Percentiles rank a stretch among this genome's conserved stretches.
These are phyloP conservation scores for Stegana nigrithorax DNA, from an alignment of 2,888 invertebrate species.

Conservation along the genomic window DNA sequence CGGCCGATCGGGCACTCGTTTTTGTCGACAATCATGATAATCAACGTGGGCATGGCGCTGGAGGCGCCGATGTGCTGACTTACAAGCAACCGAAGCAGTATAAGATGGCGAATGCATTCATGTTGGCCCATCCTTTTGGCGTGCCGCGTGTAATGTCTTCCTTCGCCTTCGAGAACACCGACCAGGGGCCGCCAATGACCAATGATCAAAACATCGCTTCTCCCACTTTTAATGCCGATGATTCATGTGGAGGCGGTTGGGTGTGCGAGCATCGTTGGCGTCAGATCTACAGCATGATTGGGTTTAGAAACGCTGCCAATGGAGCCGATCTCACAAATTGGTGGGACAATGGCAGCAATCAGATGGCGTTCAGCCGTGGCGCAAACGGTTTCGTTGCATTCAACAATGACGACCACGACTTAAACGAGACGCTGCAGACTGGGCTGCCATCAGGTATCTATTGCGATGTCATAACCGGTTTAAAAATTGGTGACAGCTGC, in stretches of 20 bases:
- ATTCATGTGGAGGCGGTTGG: slow-evolving; percentile 75
- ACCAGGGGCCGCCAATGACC: slow-evolving; percentile 77
- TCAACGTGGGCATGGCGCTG: slow-evolving; percentile 79
- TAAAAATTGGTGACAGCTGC: slow-evolving; percentile 60
- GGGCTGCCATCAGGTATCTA: slow-evolving; percentile 81
- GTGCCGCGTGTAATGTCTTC: slow-evolving; percentile 85
- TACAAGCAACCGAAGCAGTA: slow-evolving; percentile 76
- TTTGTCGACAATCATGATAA: slow-evolving; percentile 93
- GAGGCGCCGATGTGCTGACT: slow-evolving; percentile 73
- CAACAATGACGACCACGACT: slow-evolving; percentile 74
- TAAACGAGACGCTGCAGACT: slow-evolving; percentile 72
- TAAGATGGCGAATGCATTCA: slow-evolving; percentile 85
- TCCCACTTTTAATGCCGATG: slow-evolving; percentile 75
- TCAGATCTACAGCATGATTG: slow-evolving; percentile 82
- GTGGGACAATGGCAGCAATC: slow-evolving; percentile 85
- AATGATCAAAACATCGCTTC: slow-evolving; percentile 73
- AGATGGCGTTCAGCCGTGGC: slow-evolving; percentile 86
- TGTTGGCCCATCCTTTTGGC: slow-evolving; percentile 87
- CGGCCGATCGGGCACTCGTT: slow-evolving; percentile 73
- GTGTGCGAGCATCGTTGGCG: slow-evolving; percentile 87
- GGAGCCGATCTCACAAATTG: slow-evolving; percentile 73
- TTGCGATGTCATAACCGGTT: slow-evolving; percentile 85
- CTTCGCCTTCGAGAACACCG: slow-evolving; percentile 75
- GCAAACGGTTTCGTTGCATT: slow-evolving; percentile 80
- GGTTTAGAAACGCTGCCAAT: slow-evolving; percentile 77